These are phyloP conservation scores for Rattus rattus DNA, from an alignment of 2,113 vertebrate genomes.

Conservation along the genomic window DNA sequence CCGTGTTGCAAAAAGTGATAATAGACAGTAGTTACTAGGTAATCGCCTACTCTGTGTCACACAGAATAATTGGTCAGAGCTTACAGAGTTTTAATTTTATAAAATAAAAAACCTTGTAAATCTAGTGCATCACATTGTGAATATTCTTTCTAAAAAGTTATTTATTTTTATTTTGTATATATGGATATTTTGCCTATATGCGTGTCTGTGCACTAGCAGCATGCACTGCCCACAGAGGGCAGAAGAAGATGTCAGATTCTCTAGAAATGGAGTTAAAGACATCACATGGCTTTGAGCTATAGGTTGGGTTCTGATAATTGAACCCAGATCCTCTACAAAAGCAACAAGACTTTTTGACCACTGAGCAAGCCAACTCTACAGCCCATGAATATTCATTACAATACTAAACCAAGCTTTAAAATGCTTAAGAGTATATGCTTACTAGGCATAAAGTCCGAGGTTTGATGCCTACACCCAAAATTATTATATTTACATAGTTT, in stretches of 20 bases:
- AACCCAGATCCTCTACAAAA: background rate
- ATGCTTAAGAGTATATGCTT: background rate
- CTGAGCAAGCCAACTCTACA: background rate
- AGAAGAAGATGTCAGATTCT: background rate
- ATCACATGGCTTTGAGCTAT: background rate
- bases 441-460: background rate
- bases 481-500: background rate
- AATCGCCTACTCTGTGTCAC: background rate
- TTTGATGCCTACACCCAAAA: background rate
- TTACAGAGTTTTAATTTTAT: slow-evolving; percentile 8
- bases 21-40: background rate
- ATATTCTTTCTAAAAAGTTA: background rate
- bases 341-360: background rate
- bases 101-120: slow-evolving; percentile 15
- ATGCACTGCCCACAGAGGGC: background rate
- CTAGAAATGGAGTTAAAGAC: background rate
- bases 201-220: too few relatives aligned
- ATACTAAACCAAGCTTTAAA: background rate
- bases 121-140: background rate
- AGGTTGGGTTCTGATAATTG: background rate
- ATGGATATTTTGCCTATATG: background rate
- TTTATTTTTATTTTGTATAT: background rate
- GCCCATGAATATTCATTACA: background rate
- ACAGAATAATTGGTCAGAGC: background rate
- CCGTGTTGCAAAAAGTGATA: slow-evolving; percentile 19